Percentiles rank a stretch among this genome's conserved stretches.
Conservation (phyloP, 2,797 vertebrate genomes). For the Spea hammondii region DNA sequence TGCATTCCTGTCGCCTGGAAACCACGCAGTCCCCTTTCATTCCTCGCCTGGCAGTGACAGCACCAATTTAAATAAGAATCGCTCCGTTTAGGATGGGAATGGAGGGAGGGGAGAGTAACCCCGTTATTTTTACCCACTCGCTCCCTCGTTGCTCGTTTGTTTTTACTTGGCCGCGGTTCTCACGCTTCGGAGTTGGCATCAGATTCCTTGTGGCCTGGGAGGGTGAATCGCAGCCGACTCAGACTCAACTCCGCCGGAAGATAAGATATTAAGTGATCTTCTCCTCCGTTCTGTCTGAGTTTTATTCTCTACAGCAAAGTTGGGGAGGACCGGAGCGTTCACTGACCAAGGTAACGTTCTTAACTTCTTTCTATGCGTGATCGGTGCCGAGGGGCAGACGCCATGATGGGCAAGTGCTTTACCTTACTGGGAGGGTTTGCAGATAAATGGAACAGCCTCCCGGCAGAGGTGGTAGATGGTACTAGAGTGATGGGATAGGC, state of each 20-base stretch:
- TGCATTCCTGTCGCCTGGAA: constrained; percentile 79
- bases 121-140: constrained; percentile 50
- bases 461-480: no score
- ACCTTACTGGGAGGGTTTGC: no score
- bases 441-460: no score
- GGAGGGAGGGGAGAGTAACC: constrained; percentile 38
- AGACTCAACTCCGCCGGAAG: not conserved
- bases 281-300: not conserved
- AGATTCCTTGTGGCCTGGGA: constrained; percentile 4
- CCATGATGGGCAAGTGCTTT: no score
- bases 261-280: constrained; percentile 17
- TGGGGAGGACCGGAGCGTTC: not conserved
- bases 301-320: not conserved
- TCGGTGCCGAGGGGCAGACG: not conserved
- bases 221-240: not conserved
- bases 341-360: constrained; percentile 35
- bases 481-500: no score
- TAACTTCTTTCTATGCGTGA: not conserved
- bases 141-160: constrained; percentile 41
- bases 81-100: constrained; percentile 58
- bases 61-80: constrained; percentile 89
- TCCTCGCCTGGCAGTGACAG: constrained; percentile 80
- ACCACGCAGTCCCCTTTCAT: constrained; percentile 76
- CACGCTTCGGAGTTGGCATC: constrained; percentile 42
- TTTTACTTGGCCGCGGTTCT: constrained; percentile 50